Percentiles rank a stretch among this genome's conserved stretches.
These are phyloP conservation scores for Cyaniris semiargus DNA, from an alignment of 2,888 invertebrate species.

Conservation along the genomic window DNA sequence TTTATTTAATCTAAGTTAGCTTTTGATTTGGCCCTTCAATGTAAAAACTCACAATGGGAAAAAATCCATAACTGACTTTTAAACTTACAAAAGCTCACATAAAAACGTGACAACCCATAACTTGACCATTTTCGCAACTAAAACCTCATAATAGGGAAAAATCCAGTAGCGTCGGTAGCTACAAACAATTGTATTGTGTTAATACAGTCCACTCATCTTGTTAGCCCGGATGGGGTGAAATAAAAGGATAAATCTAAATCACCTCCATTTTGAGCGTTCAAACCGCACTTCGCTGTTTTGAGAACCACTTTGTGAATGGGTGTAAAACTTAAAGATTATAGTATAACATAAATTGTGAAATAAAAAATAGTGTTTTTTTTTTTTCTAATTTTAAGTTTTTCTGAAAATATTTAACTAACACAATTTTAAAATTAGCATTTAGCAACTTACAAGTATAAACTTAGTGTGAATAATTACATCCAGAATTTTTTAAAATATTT, in stretches of 20 bases:
- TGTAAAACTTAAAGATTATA: background rate
- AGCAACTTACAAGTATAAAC: no score
- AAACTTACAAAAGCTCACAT: background rate
- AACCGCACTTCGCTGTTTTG: background rate
- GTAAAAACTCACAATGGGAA: no score
- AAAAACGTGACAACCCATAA: no score
- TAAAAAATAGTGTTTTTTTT: no score
- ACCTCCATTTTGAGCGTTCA: background rate
- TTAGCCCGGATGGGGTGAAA: background rate
- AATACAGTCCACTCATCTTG: background rate
- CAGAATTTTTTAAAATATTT: no score
- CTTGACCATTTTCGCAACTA: no score
- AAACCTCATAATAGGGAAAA: background rate
- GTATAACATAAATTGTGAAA: background rate
- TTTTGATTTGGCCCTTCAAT: no score
- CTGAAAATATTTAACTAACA: no score
- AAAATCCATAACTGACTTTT: background rate
- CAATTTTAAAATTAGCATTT: no score
- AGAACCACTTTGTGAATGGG: background rate
- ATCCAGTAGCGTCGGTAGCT: background rate
- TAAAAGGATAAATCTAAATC: conserved; percentile 8
- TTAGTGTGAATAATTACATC: no score
- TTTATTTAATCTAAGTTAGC: no score
- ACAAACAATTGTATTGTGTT: background rate
- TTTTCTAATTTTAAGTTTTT: no score